These are phyloP conservation scores for Magallana angulata DNA, from an alignment of 1,140 invertebrate species.

Conservation along the genomic window DNA sequence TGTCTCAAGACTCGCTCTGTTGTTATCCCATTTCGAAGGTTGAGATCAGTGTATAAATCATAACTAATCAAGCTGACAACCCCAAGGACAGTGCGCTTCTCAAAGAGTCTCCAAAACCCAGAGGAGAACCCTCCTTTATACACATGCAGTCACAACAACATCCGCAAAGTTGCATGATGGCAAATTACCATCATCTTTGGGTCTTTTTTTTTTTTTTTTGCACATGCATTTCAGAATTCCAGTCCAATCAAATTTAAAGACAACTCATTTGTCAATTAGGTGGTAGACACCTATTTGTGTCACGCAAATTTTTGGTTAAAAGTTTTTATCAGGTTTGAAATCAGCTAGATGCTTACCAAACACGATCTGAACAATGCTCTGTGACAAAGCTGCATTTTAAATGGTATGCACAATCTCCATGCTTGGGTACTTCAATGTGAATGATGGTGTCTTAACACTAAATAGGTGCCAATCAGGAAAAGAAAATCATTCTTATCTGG, in stretches of 20 bases:
- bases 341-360: not conserved
- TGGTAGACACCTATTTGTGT: constrained; percentile 21
- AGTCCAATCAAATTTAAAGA: too few species aligned
- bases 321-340: constrained; percentile 4
- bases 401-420: constrained; percentile 16
- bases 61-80: constrained; percentile 13
- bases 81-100: not conserved
- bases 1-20: constrained; percentile 31
- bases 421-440: not conserved
- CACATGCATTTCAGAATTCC: too few species aligned
- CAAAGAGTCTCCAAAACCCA: too few species aligned
- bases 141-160: too few species aligned
- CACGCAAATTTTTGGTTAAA: not conserved
- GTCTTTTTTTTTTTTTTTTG: too few species aligned
- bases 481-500: constrained; percentile 18
- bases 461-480: constrained; percentile 29
- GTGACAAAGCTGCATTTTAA: not conserved
- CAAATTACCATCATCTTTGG: too few species aligned
- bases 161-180: too few species aligned
- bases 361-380: not conserved
- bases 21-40: constrained; percentile 27
- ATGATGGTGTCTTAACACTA: not conserved
- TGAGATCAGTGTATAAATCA: constrained; percentile 25
- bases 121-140: too few species aligned
- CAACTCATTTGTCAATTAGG: constrained; percentile 15